Base-by-base conservation (phyloP, 2,797 vertebrate species). In the Sciurus vulgaris region DNA sequence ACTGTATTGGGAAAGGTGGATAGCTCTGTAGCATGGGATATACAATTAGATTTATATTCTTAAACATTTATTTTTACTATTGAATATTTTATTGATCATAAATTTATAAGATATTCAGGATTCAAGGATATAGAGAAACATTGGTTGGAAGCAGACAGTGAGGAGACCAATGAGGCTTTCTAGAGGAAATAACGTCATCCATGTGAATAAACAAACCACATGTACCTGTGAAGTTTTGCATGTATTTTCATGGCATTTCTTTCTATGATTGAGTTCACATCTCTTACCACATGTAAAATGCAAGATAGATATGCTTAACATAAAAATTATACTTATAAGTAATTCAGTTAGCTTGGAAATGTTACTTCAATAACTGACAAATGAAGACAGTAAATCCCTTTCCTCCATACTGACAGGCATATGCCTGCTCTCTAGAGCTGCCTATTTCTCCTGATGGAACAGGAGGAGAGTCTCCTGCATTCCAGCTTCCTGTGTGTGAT, bases 61-160 rank as follows among this genome's bases (percentile, higher is more conserved):
- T 59, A 86, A 78, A 47, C 15, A 54, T 28, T 84, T 73, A 11
- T 44, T 74, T 44, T 74, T 89, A 72, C 54, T 51, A 49, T n/a
- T 90, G 22, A 76, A 89, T 70, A 82, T 89, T 72, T 86, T 59
- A 51, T 83, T 69, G 85, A 30, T 86, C 13, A 86, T 70, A 94
- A 22, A 63, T 47, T 38, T 78, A 54, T 74, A 69, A 83, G 83
- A 78, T 54, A 59, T 61, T 91, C 8, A 85, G 13, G 65, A 83
- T 65, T 12, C 5, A 56, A 8, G 24, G 67, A 78, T 84, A 56
- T 14, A 87, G 70, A 88, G 15, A 93, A 85, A 14, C 69, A 82
- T 67, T 22, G 17, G 30, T 79, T 93, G 41, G 81, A 86, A 56
- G 2, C 6, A 69, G 33, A 89, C 26, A 76, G 26, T 87, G 61